Evolutionary conservation across 2,797 vertebrate species (phyloP), one percentile per base, ranked within the genome.

Genomic region (Acanthurus tractus): DNA sequence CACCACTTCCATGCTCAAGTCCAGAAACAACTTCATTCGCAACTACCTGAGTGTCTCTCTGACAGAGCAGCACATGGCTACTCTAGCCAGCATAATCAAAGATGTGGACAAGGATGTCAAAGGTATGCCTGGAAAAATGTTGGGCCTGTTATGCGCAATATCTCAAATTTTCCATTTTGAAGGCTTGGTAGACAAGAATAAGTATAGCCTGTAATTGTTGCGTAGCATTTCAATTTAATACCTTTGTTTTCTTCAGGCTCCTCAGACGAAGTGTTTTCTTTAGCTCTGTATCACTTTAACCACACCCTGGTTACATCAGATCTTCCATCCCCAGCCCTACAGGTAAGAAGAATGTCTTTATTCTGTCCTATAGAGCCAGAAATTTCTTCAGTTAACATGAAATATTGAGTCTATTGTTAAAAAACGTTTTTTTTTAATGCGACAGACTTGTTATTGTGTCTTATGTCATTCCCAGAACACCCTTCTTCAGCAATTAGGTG

Each of bases 91-190:
- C 88, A 99, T 99, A 93, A 99, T 99, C 93, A 99, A 99, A 84
- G 98, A 99, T 22, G 97, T 99, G 81, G 98, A 99, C 94, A 99
- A 99, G 90, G 98, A 99, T 10, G 96, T 97, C n/a, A 99, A 97
- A 94, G 98, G 98, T 98, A 79, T 17, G 17, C 9, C 13, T 57
- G 1, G 2, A 25, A 54, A n/a, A 40, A 23, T 22, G 6, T 8
- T 34, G 29, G 29, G 29, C 29, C 6, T 17, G 2, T 64, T 7
- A 48, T 44, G 12, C 18, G 46, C 22, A 54, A 44, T 0, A 36
- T 56, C 5, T 65, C 4, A 36, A 17, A 22, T n/a, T 38, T 4
- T 40, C 3, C 38, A 9, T 40, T 40, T 40, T 40, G 38, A 9
- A 40, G 38, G 38, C 38, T 9, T 40, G 38, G 38, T 40, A 40